A percentile compares a stretch with the other conserved stretches of the same genome.
phyloP scores from a whole-genome alignment of 2,113 vertebrate genomes.

The Pseudopipra pipra region DNA sequence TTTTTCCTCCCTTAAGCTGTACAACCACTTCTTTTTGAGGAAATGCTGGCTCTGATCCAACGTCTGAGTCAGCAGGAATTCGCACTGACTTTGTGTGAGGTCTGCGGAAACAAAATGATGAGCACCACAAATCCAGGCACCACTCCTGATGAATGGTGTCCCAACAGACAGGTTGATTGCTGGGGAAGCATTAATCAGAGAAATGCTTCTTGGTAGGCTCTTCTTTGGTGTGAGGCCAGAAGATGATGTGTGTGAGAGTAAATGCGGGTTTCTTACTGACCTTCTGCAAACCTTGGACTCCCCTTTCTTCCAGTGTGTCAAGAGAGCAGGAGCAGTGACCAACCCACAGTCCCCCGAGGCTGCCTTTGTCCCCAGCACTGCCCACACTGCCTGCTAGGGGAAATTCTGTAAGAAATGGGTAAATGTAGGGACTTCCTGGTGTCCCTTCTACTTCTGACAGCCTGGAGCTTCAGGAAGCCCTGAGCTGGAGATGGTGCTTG shows the following conservation, averaged over 20 bases:
- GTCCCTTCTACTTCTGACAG: background rate
- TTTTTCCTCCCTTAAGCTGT: background rate
- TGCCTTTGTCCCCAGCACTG: background rate
- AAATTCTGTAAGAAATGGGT: background rate
- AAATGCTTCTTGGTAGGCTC: background rate
- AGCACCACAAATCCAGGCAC: background rate
- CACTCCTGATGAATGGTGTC: background rate
- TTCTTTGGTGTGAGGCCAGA: background rate
- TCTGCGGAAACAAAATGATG: background rate
- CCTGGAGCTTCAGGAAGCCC: background rate
- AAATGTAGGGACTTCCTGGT: background rate
- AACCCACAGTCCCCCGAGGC: background rate
- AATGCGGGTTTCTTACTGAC: background rate
- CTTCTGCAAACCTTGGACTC: background rate
- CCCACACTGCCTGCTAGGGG: background rate
- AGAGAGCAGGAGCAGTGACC: background rate
- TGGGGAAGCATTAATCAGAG: slow-evolving; percentile 19
- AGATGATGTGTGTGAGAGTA: background rate
- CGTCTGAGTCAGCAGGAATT: background rate
- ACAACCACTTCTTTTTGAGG: background rate
- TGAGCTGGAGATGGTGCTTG: background rate
- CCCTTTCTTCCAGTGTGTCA: background rate
- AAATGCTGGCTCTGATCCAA: background rate
- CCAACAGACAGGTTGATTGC: slow-evolving; percentile 21
- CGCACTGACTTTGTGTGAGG: slow-evolving; percentile 11